Evolutionary conservation across 2,797 vertebrate genomes (phyloP).

Genomic region (Acanthornis magna): DNA sequence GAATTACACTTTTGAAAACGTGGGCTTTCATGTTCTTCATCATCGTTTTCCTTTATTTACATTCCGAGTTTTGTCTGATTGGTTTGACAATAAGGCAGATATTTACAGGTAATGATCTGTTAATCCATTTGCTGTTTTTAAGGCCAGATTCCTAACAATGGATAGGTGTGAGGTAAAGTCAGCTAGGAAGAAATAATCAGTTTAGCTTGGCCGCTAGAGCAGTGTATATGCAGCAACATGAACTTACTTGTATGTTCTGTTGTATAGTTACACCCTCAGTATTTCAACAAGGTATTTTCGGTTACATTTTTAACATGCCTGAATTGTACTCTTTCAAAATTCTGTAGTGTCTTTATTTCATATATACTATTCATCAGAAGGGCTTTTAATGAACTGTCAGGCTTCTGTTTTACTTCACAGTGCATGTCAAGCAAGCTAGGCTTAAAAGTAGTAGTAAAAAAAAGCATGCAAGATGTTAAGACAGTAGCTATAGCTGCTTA

Average conservation of each 20-base stretch:
- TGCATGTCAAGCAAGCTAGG: neutral
- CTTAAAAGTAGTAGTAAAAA: neutral
- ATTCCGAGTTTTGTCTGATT: constrained; percentile 91
- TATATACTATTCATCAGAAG: neutral
- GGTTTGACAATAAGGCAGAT: constrained; percentile 93
- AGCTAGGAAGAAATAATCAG: neutral
- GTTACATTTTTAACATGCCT: neutral
- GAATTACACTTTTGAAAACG: constrained; percentile 96
- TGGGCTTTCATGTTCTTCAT: constrained; percentile 95
- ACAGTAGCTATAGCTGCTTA: neutral
- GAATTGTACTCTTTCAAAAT: neutral
- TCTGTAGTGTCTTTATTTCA: neutral
- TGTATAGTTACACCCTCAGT: neutral
- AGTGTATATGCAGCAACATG: neutral
- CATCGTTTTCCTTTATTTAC: constrained; percentile 85
- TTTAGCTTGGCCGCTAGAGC: neutral
- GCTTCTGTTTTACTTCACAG: neutral
- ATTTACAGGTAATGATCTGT: constrained; percentile 85
- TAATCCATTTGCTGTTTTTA: neutral
- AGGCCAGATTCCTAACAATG: neutral
- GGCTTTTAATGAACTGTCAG: neutral
- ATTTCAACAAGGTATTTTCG: neutral
- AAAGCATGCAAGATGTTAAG: neutral
- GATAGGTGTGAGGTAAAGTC: neutral
- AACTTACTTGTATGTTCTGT: neutral